Percentiles rank a stretch among this genome's conserved stretches.
phyloP scores from a whole-genome alignment of 2,113 vertebrate genomes.

The Rhombomys opimus region DNA sequence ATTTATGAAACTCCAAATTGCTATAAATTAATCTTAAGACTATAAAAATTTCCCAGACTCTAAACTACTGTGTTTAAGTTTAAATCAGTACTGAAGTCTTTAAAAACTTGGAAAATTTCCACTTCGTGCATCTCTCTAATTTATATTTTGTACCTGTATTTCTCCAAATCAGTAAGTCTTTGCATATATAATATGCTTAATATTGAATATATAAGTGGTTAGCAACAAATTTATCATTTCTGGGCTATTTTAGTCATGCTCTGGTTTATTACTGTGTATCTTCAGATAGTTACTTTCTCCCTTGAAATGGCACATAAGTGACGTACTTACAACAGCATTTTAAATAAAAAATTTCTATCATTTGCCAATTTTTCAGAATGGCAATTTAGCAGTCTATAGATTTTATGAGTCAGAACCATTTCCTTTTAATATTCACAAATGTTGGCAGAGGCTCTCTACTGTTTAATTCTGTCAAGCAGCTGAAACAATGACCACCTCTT shows the following conservation, averaged over 20 bases:
- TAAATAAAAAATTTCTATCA: background rate
- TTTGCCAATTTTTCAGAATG: constrained; percentile 1
- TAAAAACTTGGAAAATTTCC: background rate
- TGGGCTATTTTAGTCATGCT: background rate
- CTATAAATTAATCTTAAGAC: constrained; percentile 49
- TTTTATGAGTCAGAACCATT: background rate
- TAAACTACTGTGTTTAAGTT: constrained; percentile 1
- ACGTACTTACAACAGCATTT: background rate
- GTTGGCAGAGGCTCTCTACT: background rate
- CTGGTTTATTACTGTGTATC: background rate
- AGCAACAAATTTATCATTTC: background rate
- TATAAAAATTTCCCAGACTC: constrained; percentile 28
- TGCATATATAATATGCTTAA: background rate
- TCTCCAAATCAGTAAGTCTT: background rate
- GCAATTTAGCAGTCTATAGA: background rate
- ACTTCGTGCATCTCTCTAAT: constrained; percentile 5
- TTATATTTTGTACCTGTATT: background rate
- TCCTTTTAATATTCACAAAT: constrained; percentile 42
- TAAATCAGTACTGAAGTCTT: background rate
- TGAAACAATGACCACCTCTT: background rate
- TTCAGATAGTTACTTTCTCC: background rate
- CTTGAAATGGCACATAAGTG: background rate
- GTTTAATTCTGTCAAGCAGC: background rate
- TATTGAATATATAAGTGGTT: background rate
- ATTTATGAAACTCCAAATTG: constrained; percentile 17